These are phyloP conservation scores for Syritta pipiens DNA, from an alignment of 2,888 invertebrate genomes.

Conservation along the genomic window DNA sequence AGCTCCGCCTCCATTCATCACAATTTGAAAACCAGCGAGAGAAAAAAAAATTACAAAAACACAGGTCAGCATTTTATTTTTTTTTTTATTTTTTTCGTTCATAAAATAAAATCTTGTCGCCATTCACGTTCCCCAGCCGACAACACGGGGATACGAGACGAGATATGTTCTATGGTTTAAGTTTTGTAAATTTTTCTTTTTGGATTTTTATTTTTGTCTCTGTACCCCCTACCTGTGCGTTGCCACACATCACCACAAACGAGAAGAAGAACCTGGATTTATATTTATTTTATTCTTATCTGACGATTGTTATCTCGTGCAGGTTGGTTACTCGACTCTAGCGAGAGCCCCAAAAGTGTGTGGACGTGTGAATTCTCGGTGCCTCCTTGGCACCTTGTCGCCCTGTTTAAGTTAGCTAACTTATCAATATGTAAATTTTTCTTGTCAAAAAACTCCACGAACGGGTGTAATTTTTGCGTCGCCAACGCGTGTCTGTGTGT, in stretches of 20 bases:
- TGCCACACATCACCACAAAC: background rate
- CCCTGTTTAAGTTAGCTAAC: constrained; percentile 29
- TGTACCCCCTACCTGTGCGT: constrained; percentile 40
- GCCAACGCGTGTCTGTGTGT: constrained; percentile 27
- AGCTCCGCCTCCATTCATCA: constrained; percentile 53
- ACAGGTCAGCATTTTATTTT: constrained; percentile 51
- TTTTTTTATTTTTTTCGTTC: background rate
- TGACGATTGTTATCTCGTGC: constrained; percentile 24
- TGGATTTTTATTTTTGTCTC: no score
- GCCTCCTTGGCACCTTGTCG: constrained; percentile 30
- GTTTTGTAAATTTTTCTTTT: background rate
- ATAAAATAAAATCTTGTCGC: no score
- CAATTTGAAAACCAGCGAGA: constrained; percentile 8
- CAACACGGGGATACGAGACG: background rate
- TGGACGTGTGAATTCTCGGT: constrained; percentile 3
- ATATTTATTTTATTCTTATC: constrained; percentile 23
- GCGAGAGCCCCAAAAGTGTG: constrained; percentile 14
- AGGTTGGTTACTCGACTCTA: constrained; percentile 20
- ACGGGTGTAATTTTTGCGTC: constrained; percentile 23
- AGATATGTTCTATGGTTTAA: background rate
- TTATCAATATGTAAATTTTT: constrained; percentile 59
- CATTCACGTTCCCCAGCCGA: background rate
- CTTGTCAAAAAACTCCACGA: background rate
- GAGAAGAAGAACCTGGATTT: constrained; percentile 7
- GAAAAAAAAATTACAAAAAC: constrained; percentile 12